Conservation (phyloP, 2,888 invertebrate species). For the Brenthis ino region DNA sequence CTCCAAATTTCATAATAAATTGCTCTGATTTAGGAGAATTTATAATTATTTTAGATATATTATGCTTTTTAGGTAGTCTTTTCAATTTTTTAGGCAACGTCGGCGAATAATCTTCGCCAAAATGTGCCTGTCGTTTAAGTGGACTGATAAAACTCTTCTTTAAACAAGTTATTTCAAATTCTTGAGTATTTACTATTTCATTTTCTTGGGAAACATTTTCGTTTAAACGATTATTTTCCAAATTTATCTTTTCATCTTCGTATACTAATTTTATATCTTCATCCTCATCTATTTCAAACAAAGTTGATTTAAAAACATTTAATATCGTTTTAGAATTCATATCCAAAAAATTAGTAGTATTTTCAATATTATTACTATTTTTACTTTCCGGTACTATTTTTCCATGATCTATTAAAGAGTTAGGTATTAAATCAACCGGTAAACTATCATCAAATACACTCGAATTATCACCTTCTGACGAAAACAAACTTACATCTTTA, state of each 20-base stretch:
- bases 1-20: conserved; percentile 42
- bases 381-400: conserved; percentile 29
- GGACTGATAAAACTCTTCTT: conserved; percentile 52
- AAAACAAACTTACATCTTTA: conserved; percentile 71
- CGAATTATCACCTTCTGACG: conserved; percentile 75
- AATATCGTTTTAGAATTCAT: conserved; percentile 58
- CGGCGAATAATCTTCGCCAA: conserved; percentile 38
- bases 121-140: conserved; percentile 52
- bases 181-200: conserved; percentile 53
- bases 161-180: conserved; percentile 46
- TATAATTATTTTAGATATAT: conserved; percentile 35
- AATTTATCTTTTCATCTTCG: conserved; percentile 55
- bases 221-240: conserved; percentile 24
- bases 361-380: conserved; percentile 39
- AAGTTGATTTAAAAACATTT: conserved; percentile 61
- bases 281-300: conserved; percentile 58
- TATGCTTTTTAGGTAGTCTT: conserved; percentile 32
- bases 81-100: conserved; percentile 53
- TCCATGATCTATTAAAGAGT: conserved; percentile 69
- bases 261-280: conserved; percentile 69
- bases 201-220: conserved; percentile 45
- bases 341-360: conserved; percentile 42
- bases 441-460: conserved; percentile 83
- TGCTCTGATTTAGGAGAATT: conserved; percentile 46
- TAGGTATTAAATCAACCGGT: conserved; percentile 75